A percentile compares a stretch with the other conserved stretches of the same genome.
These are phyloP conservation scores for Pseudolaguvia tuberculata DNA, from an alignment of 2,113 vertebrate species.

Conservation along the genomic window DNA sequence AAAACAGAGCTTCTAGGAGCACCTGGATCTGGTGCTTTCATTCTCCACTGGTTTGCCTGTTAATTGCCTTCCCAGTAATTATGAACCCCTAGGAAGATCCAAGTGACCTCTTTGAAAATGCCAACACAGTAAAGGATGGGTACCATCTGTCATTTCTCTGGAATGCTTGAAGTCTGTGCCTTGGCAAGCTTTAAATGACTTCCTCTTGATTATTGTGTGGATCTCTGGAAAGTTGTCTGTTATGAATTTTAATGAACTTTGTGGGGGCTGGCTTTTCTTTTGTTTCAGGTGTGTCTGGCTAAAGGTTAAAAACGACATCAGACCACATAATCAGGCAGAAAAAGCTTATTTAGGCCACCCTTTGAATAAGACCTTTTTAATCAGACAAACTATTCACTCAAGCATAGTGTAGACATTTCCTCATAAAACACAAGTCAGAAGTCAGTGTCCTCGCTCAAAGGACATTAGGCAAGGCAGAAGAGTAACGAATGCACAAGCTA, in stretches of 20 bases:
- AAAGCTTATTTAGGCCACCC: constrained; percentile 40
- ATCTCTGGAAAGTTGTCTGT: constrained; percentile 29
- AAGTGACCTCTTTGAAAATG: constrained; percentile 43
- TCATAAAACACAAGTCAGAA: constrained; percentile 37
- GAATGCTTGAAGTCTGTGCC: constrained; percentile 41
- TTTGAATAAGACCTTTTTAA: constrained; percentile 45
- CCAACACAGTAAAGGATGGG: constrained; percentile 34
- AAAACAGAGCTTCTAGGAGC: constrained; percentile 18
- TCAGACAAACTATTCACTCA: constrained; percentile 30
- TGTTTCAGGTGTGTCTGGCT: constrained; percentile 26
- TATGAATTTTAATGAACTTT: constrained; percentile 48
- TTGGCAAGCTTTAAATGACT: constrained; percentile 45
- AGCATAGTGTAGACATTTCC: constrained; percentile 25
- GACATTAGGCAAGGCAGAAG: constrained; percentile 12
- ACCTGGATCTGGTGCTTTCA: constrained; percentile 33
- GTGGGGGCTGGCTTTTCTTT: constrained; percentile 34
- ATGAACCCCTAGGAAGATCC: constrained; percentile 40
- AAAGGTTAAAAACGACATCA: constrained; percentile 39
- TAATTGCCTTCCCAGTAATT: constrained; percentile 48
- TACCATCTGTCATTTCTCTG: constrained; percentile 46
- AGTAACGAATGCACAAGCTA: constrained; percentile 37
- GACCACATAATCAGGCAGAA: constrained; percentile 40
- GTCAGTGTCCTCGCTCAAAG: constrained; percentile 18
- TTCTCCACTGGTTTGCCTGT: constrained; percentile 44
- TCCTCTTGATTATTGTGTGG: constrained; percentile 45